These are phyloP conservation scores for Dicerorhinus sumatrensis DNA, from an alignment of 2,113 vertebrate species.

Conservation along the genomic window DNA sequence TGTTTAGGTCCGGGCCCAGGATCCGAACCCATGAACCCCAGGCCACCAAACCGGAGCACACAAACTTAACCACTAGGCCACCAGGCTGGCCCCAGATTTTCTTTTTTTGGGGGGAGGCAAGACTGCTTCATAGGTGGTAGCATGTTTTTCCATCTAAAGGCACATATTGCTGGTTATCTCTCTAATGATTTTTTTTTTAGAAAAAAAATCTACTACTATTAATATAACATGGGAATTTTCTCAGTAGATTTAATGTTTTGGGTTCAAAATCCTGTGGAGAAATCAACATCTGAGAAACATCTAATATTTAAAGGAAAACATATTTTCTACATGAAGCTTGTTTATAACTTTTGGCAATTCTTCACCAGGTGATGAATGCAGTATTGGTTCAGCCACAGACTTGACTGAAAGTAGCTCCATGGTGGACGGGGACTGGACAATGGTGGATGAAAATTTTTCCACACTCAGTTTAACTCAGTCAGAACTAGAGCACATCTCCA, in stretches of 20 bases:
- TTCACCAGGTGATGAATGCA: constrained; percentile 95
- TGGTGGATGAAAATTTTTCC: constrained; percentile 98
- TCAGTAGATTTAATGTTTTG: constrained; percentile 10
- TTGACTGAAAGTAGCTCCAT: constrained; percentile 98
- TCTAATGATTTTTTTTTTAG: neutral
- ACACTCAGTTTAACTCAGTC: constrained; percentile 95
- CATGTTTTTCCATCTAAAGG: neutral
- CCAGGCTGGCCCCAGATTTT: neutral
- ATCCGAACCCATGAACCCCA: no score
- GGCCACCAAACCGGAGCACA: no score
- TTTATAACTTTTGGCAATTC: constrained; percentile 59
- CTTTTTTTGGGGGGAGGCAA: neutral
- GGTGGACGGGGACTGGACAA: constrained; percentile 98
- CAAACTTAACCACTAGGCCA: no score
- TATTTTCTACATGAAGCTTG: neutral
- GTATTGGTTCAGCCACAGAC: constrained; percentile 98
- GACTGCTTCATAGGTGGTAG: neutral
- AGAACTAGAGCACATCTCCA: constrained; percentile 97
- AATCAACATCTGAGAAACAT: neutral
- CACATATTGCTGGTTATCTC: neutral
- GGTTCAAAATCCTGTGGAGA: constrained; percentile 1
- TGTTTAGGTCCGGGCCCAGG: no score
- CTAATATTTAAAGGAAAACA: constrained; percentile 20
- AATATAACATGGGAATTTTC: neutral
- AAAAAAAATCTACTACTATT: neutral